Percentiles rank a stretch among this genome's conserved stretches.
Evolutionary conservation across 92 coral and sea anemone genomes (phyloP).

Genomic region (Metridium senile): DNA sequence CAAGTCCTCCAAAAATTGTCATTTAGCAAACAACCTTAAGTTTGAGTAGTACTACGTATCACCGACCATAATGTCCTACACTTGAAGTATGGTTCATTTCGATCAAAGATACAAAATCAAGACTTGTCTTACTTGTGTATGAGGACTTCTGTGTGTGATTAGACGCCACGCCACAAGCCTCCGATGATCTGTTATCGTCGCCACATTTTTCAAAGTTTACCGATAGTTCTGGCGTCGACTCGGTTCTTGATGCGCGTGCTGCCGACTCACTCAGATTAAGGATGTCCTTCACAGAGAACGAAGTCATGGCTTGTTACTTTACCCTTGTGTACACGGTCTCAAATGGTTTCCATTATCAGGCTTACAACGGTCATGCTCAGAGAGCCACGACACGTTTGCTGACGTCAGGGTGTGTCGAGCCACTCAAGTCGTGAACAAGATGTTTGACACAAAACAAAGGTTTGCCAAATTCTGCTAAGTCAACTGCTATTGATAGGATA

Average conservation of each 20-base stretch:
- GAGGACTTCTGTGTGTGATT: conserved; percentile 83
- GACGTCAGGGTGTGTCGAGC: conserved; percentile 90
- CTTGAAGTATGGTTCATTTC: conserved; percentile 66
- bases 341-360: conserved; percentile 83
- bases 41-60: conserved; percentile 44
- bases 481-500: conserved; percentile 96
- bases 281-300: conserved; percentile 96
- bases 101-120: conserved; percentile 93
- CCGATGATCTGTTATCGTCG: conserved; percentile 67
- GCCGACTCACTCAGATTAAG: conserved; percentile 83
- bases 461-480: conserved; percentile 86
- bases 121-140: conserved; percentile 80
- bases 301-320: conserved; percentile 84
- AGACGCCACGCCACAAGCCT: conserved; percentile 80
- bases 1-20: conserved; percentile 37
- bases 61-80: conserved; percentile 60
- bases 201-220: conserved; percentile 68
- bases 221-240: conserved; percentile 70
- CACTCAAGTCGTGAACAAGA: conserved; percentile 94
- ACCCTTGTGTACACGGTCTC: conserved; percentile 80
- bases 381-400: conserved; percentile 72
- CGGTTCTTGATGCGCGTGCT: conserved; percentile 69
- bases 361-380: conserved; percentile 79
- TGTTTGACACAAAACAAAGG: conserved; percentile 98
- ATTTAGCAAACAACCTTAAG: conserved; percentile 47